These are phyloP conservation scores for Carlito syrichta DNA, from an alignment of 2,113 vertebrate genomes.

Conservation along the genomic window DNA sequence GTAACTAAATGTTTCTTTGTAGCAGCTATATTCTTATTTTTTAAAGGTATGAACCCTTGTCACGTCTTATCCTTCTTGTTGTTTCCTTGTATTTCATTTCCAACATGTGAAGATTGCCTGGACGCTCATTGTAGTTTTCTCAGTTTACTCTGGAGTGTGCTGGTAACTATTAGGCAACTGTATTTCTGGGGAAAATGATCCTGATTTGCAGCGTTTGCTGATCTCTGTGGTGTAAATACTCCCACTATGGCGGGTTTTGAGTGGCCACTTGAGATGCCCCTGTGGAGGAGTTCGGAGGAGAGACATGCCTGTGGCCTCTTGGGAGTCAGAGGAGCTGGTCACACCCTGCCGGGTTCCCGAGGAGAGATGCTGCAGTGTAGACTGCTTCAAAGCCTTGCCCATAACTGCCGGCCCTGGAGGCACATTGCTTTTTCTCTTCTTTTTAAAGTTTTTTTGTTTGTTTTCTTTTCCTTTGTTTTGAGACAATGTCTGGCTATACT, in stretches of 20 bases:
- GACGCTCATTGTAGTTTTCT: background rate
- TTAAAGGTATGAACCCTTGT: no score
- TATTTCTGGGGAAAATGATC: background rate
- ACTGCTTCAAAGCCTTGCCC: fast-evolving
- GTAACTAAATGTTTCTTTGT: fast-evolving
- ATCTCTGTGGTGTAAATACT: background rate
- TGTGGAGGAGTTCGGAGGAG: fast-evolving
- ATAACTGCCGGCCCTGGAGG: no score
- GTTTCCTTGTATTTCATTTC: background rate
- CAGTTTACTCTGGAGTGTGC: background rate
- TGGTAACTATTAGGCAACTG: background rate
- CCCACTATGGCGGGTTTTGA: background rate
- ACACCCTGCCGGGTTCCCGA: background rate
- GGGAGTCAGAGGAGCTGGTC: no score
- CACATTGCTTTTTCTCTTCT: background rate
- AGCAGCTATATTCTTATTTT: background rate
- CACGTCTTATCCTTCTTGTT: no score
- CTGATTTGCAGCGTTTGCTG: background rate
- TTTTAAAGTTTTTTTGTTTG: no score
- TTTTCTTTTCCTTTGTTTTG: no score
- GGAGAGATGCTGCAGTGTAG: no score
- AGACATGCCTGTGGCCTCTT: fast-evolving
- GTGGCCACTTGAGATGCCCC: fast-evolving
- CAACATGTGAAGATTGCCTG: no score
- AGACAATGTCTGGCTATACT: no score